Evolutionary conservation across 1,140 invertebrate species (phyloP).

Genomic region (Magallana ariakensis): DNA sequence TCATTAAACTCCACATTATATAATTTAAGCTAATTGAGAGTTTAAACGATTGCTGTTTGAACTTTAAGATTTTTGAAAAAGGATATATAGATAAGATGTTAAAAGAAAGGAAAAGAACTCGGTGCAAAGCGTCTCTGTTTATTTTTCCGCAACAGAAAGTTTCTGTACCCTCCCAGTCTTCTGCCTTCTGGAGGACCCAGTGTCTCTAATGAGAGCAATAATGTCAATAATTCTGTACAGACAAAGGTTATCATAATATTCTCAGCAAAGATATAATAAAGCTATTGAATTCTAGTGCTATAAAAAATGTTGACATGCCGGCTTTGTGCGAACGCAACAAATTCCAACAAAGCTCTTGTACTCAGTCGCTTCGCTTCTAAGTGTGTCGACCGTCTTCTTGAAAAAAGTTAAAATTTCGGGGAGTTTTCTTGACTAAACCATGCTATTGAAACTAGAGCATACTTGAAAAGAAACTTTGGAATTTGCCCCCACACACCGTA

Average conservation of each 20-base stretch:
- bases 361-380: background rate
- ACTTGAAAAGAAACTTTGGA: slow-evolving; percentile 2
- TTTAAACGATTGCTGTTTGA: no score
- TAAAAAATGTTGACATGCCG: slow-evolving; percentile 1
- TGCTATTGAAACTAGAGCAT: background rate
- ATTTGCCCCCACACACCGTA: background rate
- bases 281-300: background rate
- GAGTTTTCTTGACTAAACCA: background rate
- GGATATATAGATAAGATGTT: no score
- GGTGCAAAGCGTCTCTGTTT: no score
- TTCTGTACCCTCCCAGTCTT: no score
- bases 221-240: background rate
- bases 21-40: no score
- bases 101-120: no score
- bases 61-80: no score
- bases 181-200: background rate
- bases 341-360: slow-evolving; percentile 10
- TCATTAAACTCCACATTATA: no score
- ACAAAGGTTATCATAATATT: slow-evolving; percentile 26
- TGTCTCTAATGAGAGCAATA: slow-evolving; percentile 5
- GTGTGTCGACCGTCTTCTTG: background rate
- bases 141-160: no score
- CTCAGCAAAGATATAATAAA: background rate
- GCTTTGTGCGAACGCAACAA: background rate
- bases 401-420: slow-evolving; percentile 19